Evolutionary conservation across 1,140 invertebrate species (phyloP), one percentile per base, ranked within the genome.

Genomic region (Drosophila virilis): DNA sequence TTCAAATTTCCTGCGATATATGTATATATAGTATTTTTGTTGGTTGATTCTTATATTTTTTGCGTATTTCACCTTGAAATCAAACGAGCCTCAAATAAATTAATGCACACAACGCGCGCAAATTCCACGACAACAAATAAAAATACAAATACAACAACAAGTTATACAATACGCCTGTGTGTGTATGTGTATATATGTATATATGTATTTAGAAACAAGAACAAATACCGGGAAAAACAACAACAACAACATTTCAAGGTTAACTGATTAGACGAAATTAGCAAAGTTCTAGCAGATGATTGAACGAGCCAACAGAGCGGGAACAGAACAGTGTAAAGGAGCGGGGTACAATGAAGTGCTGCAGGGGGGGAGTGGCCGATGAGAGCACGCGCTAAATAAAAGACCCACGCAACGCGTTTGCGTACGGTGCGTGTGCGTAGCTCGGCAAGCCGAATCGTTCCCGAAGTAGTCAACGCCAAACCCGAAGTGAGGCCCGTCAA

Each of bases 241-340:
- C 54, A 78, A n/a, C 42, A 45, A 15, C 42, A 45, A 89, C 75
- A 78, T 80, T 88, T 89, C 84, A 89, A 89, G 84, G 84, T 89
- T 80, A 89, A 83, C 84, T 89, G 84, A 89, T 89, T 89, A 89
- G 85, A 89, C 71, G 77, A 90, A 89, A 89, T 89, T 89, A 89
- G 84, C 84, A 79, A 88, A 80, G 85, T 89, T 89, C 80, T 90
- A 83, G 61, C 70, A 80, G 82, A 78, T 82, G 84, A 80, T 89
- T 76, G 82, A 73, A 58, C 64, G 60, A 42, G 22, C 59, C 38
- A 45, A 48, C 55, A 40, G 17, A 37, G n/a, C 40, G 42, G 22
- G 32, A n/a, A n/a, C 33, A 15, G 37, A n/a, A n/a, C 22, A 52
- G 38, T 9, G 10, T 9, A 55, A 38, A n/a, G 15, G 40, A 33